phyloP scores from a whole-genome alignment of 2,888 invertebrate genomes.

The Deilephila porcellus region DNA sequence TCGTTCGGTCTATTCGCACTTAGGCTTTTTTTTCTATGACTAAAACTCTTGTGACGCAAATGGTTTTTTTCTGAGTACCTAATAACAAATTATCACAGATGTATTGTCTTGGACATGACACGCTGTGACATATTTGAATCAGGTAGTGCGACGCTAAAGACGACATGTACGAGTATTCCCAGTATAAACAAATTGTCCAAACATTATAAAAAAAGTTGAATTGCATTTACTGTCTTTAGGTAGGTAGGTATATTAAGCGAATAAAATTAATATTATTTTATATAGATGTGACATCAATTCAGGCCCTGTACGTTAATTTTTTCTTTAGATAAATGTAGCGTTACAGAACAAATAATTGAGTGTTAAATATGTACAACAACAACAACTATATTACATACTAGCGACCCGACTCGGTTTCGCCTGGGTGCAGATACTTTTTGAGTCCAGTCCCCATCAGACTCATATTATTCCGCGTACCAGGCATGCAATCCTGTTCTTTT shows the following conservation, averaged over 20 bases:
- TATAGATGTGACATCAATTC: slow-evolving; percentile 59
- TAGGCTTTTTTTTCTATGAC: not conserved
- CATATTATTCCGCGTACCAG: too few relatives aligned
- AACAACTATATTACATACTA: not conserved
- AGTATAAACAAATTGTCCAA: not conserved
- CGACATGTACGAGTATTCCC: not conserved
- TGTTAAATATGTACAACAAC: not conserved
- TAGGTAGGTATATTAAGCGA: not conserved
- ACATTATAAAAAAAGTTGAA: not conserved
- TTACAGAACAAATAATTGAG: not conserved
- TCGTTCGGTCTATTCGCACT: not conserved
- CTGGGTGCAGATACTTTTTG: too few relatives aligned
- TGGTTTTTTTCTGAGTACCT: not conserved
- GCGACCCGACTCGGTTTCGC: not conserved
- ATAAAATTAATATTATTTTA: slow-evolving; percentile 34
- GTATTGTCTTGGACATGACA: not conserved
- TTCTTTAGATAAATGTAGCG: slow-evolving; percentile 30
- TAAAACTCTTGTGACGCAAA: not conserved
- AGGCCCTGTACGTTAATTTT: slow-evolving; percentile 58
- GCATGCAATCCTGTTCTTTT: too few relatives aligned
- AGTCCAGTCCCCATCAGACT: too few relatives aligned
- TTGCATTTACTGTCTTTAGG: not conserved
- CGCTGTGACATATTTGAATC: not conserved
- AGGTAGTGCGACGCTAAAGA: not conserved
- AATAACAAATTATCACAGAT: not conserved